Percentiles rank a stretch among this genome's conserved stretches.
phyloP scores from a whole-genome alignment of 2,113 vertebrate genomes.

The Trematocara unimaculatum region DNA sequence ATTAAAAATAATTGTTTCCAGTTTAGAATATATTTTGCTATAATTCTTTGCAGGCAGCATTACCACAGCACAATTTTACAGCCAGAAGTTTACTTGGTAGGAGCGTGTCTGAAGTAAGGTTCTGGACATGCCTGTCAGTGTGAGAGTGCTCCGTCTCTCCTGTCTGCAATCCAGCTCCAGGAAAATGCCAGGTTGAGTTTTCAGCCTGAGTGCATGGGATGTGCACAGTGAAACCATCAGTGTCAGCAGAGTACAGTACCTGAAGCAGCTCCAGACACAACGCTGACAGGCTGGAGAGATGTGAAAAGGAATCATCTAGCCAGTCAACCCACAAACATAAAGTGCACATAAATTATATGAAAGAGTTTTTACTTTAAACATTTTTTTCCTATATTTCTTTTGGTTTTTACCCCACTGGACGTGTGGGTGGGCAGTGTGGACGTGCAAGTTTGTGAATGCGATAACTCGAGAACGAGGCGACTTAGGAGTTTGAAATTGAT shows the following conservation, averaged over 20 bases:
- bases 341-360: not conserved
- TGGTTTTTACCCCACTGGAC: not conserved
- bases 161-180: constrained; percentile 42
- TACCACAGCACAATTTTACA: not conserved
- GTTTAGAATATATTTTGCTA: not conserved
- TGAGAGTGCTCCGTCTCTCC: constrained; percentile 9
- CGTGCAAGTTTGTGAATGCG: not conserved
- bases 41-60: not conserved
- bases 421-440: not conserved
- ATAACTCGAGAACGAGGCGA: not conserved
- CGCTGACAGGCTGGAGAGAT: constrained; percentile 50
- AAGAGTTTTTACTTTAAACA: not conserved
- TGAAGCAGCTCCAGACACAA: constrained; percentile 35
- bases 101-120: constrained; percentile 6
- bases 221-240: constrained; percentile 47
- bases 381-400: not conserved
- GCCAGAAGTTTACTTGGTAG: constrained; percentile 15
- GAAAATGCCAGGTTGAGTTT: constrained; percentile 64
- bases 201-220: constrained; percentile 65
- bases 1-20: not conserved
- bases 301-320: constrained; percentile 21
- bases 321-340: not conserved
- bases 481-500: not conserved
- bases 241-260: constrained; percentile 61
- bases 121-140: constrained; percentile 39